Evolutionary conservation across 1,140 invertebrate species (phyloP).

Genomic region (Sarcophaga bullata): DNA sequence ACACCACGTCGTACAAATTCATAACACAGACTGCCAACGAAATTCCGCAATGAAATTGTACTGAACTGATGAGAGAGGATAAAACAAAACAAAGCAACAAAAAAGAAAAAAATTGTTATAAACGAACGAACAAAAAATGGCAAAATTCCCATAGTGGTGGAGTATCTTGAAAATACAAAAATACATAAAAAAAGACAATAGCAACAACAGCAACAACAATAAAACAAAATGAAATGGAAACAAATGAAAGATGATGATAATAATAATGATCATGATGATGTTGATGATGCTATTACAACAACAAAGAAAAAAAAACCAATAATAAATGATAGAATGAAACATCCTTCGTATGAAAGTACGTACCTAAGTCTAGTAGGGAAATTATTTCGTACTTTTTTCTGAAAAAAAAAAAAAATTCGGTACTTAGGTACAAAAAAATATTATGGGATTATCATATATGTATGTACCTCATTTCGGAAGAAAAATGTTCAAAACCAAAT

Average conservation of each 20-base stretch:
- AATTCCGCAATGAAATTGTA: slow-evolving; percentile 33
- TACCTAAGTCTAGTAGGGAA: too few relatives aligned
- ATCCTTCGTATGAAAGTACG: too few relatives aligned
- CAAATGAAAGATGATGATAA: slow-evolving; percentile 36
- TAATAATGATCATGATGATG: slow-evolving; percentile 36
- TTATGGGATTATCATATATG: too few relatives aligned
- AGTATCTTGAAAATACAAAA: neutral
- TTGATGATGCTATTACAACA: slow-evolving; percentile 37
- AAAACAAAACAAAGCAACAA: neutral
- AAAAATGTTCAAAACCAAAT: too few relatives aligned
- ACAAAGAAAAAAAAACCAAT: neutral
- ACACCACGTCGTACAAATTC: slow-evolving; percentile 22
- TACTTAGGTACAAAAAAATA: too few relatives aligned
- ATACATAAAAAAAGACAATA: slow-evolving; percentile 8
- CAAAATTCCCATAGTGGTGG: slow-evolving; percentile 39
- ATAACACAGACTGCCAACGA: slow-evolving; percentile 35
- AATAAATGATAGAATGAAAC: too few relatives aligned
- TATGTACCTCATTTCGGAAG: too few relatives aligned
- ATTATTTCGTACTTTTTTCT: too few relatives aligned
- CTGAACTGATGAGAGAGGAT: neutral
- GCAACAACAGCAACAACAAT: slow-evolving; percentile 5
- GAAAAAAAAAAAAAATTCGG: too few relatives aligned
- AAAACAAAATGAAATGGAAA: slow-evolving; percentile 32
- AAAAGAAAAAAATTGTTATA: neutral
- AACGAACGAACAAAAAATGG: slow-evolving; percentile 33